Base-by-base conservation (phyloP, 1,140 invertebrate genomes). In the Saccostrea glomerata region DNA sequence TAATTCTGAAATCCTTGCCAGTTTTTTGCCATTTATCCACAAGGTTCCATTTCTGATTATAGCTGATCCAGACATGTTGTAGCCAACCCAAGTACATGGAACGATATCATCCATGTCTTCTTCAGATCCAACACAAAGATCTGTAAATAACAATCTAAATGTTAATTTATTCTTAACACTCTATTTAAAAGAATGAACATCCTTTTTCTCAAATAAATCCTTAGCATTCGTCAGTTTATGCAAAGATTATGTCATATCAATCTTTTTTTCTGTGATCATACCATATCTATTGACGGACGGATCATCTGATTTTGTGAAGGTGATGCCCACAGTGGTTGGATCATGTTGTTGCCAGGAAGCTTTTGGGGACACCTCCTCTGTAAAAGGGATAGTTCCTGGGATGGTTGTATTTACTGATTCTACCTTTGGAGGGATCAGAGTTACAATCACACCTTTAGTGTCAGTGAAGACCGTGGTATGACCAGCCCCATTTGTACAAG, bases 401-500 rank as follows among this genome's bases (percentile, higher is more conserved):
- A 85, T 47, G 6, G 70, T 86, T 13, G 85, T 88, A 55, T 89
- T 88, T 15, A 91, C 87, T 47, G 87, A 87, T 63, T 89, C 87
- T 25, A 89, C 70, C 17, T 82, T 36, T 77, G 91, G 91, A 7
- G 86, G 82, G 7, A 86, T 87, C 17, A 90, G 47, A 20, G 88
- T 56, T 4, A 90, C 91, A 9, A 90, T 89, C 7, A 90, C 85
- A 87, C 89, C 90, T 88, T 66, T 86, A 0, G 60, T 60, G n/a
- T 92, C 91, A 17, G 85, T 82, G 55, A 85, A 88, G 7, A 23
- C 58, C n/a, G 87, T 82, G 7, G 77, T 63, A 30, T 84, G 54
- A 0, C 91, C 90, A 6, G 86, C 91, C 15, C 87, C 90, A 83
- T 90, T 92, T 2, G 66, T 89, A 89, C 91, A 92, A n/a, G 56